These are phyloP conservation scores for Platyrinchus mystaceus DNA, from an alignment of 2,797 vertebrate genomes.

Conservation along the genomic window DNA sequence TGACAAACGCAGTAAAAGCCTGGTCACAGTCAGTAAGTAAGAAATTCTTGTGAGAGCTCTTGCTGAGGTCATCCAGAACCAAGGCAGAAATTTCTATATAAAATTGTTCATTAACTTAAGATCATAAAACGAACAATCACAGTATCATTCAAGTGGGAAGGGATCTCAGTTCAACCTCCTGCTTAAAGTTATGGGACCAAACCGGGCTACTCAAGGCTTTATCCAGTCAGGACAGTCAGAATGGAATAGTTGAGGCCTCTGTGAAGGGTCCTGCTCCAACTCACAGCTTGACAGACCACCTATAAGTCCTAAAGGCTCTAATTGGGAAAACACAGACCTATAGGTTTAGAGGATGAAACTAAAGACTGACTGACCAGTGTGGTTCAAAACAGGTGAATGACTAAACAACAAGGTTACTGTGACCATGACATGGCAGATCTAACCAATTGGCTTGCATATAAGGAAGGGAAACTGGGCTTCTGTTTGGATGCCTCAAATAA, in stretches of 20 bases:
- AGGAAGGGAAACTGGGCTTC: not conserved
- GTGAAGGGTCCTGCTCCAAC: not conserved
- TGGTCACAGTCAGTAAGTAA: not conserved
- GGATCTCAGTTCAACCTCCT: not conserved
- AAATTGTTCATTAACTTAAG: not conserved
- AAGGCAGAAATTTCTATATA: not conserved
- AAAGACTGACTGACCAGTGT: not conserved
- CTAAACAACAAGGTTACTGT: not conserved
- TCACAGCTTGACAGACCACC: not conserved
- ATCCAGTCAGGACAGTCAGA: not conserved
- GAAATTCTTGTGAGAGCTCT: not conserved
- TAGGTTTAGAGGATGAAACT: not conserved
- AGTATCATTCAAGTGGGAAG: not conserved
- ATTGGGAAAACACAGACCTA: not conserved
- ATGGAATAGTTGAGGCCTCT: not conserved
- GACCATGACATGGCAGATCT: fast-evolving
- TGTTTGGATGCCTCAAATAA: not conserved
- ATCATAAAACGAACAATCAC: fast-evolving
- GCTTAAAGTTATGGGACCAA: not conserved
- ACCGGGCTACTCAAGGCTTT: not conserved
- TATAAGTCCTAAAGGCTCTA: not conserved
- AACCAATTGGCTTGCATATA: not conserved
- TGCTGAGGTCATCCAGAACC: fast-evolving
- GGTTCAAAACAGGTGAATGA: not conserved
- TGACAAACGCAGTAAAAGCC: not conserved